Conservation (phyloP, 1,140 invertebrate genomes). For the Colletes gigas region DNA sequence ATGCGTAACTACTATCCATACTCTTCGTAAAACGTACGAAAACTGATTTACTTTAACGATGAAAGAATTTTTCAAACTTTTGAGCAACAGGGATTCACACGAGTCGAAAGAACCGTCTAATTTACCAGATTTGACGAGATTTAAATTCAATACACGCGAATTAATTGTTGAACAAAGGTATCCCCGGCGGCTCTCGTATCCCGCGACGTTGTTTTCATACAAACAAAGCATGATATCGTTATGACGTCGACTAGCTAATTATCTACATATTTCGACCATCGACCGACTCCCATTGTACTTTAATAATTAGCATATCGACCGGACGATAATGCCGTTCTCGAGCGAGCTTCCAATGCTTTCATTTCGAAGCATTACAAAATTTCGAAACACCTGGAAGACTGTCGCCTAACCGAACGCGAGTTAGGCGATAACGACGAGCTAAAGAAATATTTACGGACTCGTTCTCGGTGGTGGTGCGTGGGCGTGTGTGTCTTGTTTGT, state of each 20-base stretch:
- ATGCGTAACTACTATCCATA: too few species aligned
- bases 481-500: constrained; percentile 21
- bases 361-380: neutral
- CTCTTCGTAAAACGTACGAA: too few species aligned
- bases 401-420: too few species aligned
- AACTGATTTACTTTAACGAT: too few species aligned
- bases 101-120: constrained; percentile 5
- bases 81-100: too few species aligned
- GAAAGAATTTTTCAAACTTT: too few species aligned
- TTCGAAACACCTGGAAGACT: neutral
- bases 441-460: neutral
- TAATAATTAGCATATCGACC: constrained; percentile 27
- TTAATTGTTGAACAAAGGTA: constrained; percentile 28
- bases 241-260: constrained; percentile 20
- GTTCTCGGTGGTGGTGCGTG: neutral
- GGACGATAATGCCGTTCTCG: neutral
- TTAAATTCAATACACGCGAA: neutral
- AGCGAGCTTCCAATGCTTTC: neutral
- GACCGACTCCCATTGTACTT: constrained; percentile 21
- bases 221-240: constrained; percentile 20
- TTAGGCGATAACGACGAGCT: neutral
- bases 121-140: neutral
- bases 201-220: constrained; percentile 16
- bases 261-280: constrained; percentile 27
- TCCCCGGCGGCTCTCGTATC: neutral